Evolutionary conservation across 37 sponge, comb jelly and placozoan genomes (phyloP), one percentile per base, ranked within the genome.

Genomic region (Halichondria panicea): DNA sequence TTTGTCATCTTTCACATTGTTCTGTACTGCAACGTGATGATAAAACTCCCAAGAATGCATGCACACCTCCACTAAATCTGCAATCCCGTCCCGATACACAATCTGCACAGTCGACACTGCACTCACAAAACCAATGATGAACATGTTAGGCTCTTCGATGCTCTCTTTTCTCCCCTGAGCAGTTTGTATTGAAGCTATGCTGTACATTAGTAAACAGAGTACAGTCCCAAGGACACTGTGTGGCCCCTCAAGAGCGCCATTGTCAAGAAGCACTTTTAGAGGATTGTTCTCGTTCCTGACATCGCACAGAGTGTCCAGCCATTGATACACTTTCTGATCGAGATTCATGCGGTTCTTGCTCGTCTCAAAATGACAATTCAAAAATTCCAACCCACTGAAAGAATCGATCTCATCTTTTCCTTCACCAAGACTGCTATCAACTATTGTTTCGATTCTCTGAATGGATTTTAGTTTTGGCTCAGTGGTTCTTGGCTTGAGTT

Each of bases 71-170:
- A 55, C 56, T 3, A 27, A n/a, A n/a, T n/a, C n/a, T n/a, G n/a
- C n/a, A n/a, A n/a, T 55, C 30, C 3, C 5, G 3, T 31, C 34
- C 3, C 21, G 21, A 21, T 35, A 31, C 32, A 35, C 8, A 33
- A 21, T 13, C 3, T 71, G 6, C 1, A 71, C 32, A 12, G 36
- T 12, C 7, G 77, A 31, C 18, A 45, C 35, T 1, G 46, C 40
- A 4, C 9, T n/a, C 27, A 77, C 28, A 43, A 65, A 77, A 1
- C 66, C 77, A 27, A 43, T 27, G 12, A 77, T 63, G 44, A 77
- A 77, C 36, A 43, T 13, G 48, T 64, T 50, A 21, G 67, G 67
- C 18, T 65, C 22, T 21, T 41, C 31, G 19, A 77, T 35, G 21
- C 13, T 77, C 18, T 46, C 39, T 3, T 30, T 45, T n/a, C n/a